Conservation (phyloP, 2,888 invertebrate genomes). For the Scaptomyza reducta region DNA sequence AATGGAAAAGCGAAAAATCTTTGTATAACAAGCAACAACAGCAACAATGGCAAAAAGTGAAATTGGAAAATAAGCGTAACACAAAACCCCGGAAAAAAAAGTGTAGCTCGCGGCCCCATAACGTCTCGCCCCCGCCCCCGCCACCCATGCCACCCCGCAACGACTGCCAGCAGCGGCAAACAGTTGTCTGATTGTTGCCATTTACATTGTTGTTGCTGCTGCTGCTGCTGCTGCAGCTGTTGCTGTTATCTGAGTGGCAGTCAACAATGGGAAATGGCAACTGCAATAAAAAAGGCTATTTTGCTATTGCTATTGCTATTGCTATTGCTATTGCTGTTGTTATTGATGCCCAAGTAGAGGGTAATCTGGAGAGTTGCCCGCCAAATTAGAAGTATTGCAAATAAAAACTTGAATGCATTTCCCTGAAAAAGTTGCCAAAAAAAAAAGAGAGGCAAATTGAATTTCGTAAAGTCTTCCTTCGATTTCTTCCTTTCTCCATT, state of each 20-base stretch:
- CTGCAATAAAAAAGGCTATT: constrained; percentile 38
- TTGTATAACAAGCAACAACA: constrained; percentile 35
- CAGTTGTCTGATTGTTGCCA: constrained; percentile 67
- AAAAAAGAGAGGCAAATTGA: constrained; percentile 46
- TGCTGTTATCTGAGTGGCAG: constrained; percentile 30
- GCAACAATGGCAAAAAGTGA: constrained; percentile 60
- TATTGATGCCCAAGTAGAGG: not conserved
- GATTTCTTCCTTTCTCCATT: not conserved
- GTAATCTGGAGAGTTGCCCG: not conserved
- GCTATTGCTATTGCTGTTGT: not conserved
- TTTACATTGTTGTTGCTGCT: constrained; percentile 36
- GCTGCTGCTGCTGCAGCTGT: constrained; percentile 13
- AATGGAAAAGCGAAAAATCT: constrained; percentile 64
- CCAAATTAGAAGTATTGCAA: too few relatives aligned
- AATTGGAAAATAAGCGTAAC: constrained; percentile 83
- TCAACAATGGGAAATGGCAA: constrained; percentile 30
- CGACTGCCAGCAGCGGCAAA: constrained; percentile 11
- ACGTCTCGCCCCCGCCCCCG: not conserved
- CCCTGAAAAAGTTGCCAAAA: too few relatives aligned
- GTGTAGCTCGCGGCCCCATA: constrained; percentile 45
- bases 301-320: too few relatives aligned
- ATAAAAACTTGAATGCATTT: too few relatives aligned
- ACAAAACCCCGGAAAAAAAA: constrained; percentile 74
- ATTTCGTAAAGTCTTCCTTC: constrained; percentile 11
- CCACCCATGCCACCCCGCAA: not conserved